phyloP scores from a whole-genome alignment of 2,888 invertebrate genomes.

The Boloria euphrosyne region DNA sequence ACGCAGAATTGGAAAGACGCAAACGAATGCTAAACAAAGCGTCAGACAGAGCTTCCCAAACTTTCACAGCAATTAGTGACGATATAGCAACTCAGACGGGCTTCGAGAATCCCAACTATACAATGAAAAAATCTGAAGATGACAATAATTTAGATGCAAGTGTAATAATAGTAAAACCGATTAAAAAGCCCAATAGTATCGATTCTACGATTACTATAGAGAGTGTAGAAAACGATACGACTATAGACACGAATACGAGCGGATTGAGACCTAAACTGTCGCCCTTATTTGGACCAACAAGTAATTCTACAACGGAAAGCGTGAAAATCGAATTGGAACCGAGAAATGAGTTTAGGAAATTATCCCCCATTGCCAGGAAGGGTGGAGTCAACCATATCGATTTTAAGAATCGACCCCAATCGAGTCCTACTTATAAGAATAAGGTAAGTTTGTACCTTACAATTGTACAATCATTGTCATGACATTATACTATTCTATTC shows the following conservation, averaged over 20 bases:
- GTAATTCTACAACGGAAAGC: slow-evolving; percentile 56
- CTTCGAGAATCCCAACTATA: slow-evolving; percentile 75
- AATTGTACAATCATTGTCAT: neutral
- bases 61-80: slow-evolving; percentile 62
- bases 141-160: slow-evolving; percentile 53
- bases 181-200: slow-evolving; percentile 56
- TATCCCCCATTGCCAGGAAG: slow-evolving; percentile 69
- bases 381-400: slow-evolving; percentile 62
- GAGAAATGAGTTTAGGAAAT: slow-evolving; percentile 66
- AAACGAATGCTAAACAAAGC: slow-evolving; percentile 65
- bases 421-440: slow-evolving; percentile 66
- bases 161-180: slow-evolving; percentile 70
- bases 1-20: slow-evolving; percentile 78
- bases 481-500: neutral
- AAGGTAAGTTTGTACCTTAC: slow-evolving; percentile 39
- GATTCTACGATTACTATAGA: slow-evolving; percentile 73
- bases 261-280: slow-evolving; percentile 66
- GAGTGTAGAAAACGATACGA: slow-evolving; percentile 59
- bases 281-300: slow-evolving; percentile 68
- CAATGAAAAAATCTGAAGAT: slow-evolving; percentile 47
- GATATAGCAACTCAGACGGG: slow-evolving; percentile 73
- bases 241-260: slow-evolving; percentile 43
- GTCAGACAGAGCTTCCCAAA: slow-evolving; percentile 62
- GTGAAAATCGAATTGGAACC: slow-evolving; percentile 72
- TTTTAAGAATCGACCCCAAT: slow-evolving; percentile 70